Evolutionary conservation across 2,888 invertebrate genomes (phyloP).

Genomic region (Cryptus viduatorius): DNA sequence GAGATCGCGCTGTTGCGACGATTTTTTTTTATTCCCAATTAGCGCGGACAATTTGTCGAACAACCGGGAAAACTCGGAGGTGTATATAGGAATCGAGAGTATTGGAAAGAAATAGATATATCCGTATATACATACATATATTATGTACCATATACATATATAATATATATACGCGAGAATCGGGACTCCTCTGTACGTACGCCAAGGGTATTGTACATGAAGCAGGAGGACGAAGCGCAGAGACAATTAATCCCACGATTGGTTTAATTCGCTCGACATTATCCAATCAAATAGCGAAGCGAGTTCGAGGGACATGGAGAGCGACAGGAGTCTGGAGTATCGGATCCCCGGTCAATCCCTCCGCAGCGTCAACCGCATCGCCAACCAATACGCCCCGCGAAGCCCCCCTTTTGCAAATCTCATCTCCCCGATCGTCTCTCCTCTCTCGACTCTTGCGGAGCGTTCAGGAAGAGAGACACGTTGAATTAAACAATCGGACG

Average conservation of each 20-base stretch:
- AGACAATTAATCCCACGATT: constrained; percentile 81
- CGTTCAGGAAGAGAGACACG: constrained; percentile 62
- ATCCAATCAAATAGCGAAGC: constrained; percentile 79
- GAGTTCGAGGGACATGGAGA: constrained; percentile 54
- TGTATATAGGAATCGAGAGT: constrained; percentile 56
- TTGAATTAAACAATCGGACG: constrained; percentile 73
- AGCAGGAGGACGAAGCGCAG: constrained; percentile 63
- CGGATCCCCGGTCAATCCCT: constrained; percentile 55
- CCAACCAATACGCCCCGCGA: constrained; percentile 49
- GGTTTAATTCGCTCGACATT: constrained; percentile 81
- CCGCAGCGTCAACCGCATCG: constrained; percentile 48
- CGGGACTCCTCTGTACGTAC: constrained; percentile 9
- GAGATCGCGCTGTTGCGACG: constrained; percentile 56
- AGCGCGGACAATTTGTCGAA: constrained; percentile 78
- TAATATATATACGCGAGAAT: constrained; percentile 13
- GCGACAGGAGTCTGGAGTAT: constrained; percentile 53
- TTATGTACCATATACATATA: constrained; percentile 17
- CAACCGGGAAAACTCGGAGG: constrained; percentile 72
- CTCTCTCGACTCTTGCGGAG: constrained; percentile 46
- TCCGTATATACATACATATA: constrained; percentile 1
- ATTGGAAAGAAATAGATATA: constrained; percentile 23
- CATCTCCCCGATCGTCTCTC: constrained; percentile 41
- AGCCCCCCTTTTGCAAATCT: constrained; percentile 52
- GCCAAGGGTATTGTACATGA: constrained; percentile 42
- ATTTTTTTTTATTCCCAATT: constrained; percentile 77